A percentile compares a stretch with the other conserved stretches of the same genome.
These are phyloP conservation scores for Epizoanthus ramosus DNA, from an alignment of 92 coral and sea anemone species.

Conservation along the genomic window DNA sequence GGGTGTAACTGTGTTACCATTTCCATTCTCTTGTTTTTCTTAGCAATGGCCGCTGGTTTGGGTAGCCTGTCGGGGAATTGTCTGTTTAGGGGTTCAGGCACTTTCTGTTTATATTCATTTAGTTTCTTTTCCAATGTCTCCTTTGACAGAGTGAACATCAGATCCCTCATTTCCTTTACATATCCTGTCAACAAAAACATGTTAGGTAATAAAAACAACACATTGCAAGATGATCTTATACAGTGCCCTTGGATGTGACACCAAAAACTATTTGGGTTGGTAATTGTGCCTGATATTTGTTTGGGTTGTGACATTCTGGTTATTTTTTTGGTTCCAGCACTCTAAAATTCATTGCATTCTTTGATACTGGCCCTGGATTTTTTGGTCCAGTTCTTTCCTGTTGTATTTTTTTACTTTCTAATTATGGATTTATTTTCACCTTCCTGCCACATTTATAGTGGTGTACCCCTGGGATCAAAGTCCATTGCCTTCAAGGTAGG, in stretches of 20 bases:
- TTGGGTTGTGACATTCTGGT: too few species aligned
- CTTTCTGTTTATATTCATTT: slow-evolving; percentile 1
- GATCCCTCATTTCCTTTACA: slow-evolving; percentile 28
- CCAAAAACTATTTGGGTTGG: neutral
- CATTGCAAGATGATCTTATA: neutral
- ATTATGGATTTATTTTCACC: too few species aligned
- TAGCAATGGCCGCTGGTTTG: slow-evolving; percentile 6
- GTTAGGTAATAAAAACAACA: neutral
- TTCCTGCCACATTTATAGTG: too few species aligned
- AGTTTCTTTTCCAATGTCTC: slow-evolving; percentile 10
- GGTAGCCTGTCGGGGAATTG: slow-evolving; percentile 24
- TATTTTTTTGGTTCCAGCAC: too few species aligned
- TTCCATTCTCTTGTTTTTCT: slow-evolving; percentile 2
- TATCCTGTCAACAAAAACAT: slow-evolving; percentile 3
- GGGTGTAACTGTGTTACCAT: slow-evolving; percentile 5
- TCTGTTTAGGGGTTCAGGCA: slow-evolving; percentile 30
- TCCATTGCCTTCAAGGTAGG: neutral
- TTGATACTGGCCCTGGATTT: too few species aligned
- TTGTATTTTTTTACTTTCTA: too few species aligned
- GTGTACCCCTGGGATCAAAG: too few species aligned
- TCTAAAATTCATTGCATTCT: too few species aligned
- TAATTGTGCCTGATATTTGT: too few species aligned
- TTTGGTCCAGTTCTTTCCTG: too few species aligned
- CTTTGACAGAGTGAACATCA: slow-evolving; percentile 16
- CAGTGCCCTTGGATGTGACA: neutral